Evolutionary conservation across 2,888 invertebrate genomes (phyloP).

Genomic region (Harpalus rubripes): DNA sequence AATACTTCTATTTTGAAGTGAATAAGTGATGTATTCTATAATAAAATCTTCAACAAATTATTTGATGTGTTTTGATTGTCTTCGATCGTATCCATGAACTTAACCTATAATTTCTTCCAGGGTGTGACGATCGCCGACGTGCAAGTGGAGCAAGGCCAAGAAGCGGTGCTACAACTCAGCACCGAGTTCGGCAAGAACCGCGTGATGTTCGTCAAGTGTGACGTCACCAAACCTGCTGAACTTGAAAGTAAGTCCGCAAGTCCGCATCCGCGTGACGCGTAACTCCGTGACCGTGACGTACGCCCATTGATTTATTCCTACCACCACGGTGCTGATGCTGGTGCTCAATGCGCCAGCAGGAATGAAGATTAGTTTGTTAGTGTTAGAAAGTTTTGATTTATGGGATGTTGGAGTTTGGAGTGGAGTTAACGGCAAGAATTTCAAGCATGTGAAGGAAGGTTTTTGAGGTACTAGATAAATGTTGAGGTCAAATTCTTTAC

Average conservation of each 20-base stretch:
- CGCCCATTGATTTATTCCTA: constrained; percentile 18
- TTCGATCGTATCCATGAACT: neutral
- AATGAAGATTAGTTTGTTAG: neutral
- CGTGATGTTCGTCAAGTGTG: constrained; percentile 84
- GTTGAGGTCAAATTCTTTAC: too few species aligned
- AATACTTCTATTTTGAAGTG: too few species aligned
- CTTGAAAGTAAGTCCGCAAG: constrained; percentile 81
- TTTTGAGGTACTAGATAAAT: too few species aligned
- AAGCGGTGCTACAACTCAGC: constrained; percentile 81
- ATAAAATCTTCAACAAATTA: too few species aligned
- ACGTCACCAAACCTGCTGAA: constrained; percentile 86
- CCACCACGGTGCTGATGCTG: neutral
- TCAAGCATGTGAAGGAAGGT: too few species aligned
- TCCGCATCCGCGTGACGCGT: constrained; percentile 62
- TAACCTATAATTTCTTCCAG: constrained; percentile 68
- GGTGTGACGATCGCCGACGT: constrained; percentile 73
- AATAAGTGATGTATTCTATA: too few species aligned
- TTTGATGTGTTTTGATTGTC: too few species aligned
- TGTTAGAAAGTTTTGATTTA: neutral
- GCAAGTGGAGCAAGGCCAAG: constrained; percentile 78
- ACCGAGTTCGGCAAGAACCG: constrained; percentile 84
- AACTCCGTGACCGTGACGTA: neutral
- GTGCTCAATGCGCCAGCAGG: neutral
- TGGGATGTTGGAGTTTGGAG: neutral
- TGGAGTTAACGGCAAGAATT: too few species aligned